Percentiles rank a stretch among this genome's conserved stretches.
These are phyloP conservation scores for Eleginops maclovinus DNA, from an alignment of 2,113 vertebrate genomes.

Conservation along the genomic window DNA sequence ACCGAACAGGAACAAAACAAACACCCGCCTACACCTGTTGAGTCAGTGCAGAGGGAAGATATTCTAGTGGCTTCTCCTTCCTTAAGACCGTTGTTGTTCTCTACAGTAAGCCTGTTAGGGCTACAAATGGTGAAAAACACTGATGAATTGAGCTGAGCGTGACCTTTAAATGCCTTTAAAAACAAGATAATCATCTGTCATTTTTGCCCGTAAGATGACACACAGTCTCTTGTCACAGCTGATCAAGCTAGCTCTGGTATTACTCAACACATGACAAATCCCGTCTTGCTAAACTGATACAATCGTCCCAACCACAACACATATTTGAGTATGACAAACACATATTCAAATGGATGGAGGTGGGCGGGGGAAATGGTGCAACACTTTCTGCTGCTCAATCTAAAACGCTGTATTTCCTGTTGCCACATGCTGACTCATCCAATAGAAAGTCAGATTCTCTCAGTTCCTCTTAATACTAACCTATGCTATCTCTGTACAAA, in stretches of 20 bases:
- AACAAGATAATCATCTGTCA: too few relatives aligned
- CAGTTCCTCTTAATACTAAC: constrained; percentile 55
- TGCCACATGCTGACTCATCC: constrained; percentile 42
- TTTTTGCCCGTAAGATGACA: too few relatives aligned
- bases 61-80: too few relatives aligned
- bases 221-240: not conserved
- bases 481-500: constrained; percentile 36
- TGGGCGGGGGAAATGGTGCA: not conserved
- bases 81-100: too few relatives aligned
- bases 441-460: constrained; percentile 45
- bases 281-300: constrained; percentile 5
- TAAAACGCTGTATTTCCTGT: constrained; percentile 30
- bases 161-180: too few relatives aligned
- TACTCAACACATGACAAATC: constrained; percentile 10
- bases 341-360: not conserved
- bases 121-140: too few relatives aligned
- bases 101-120: too few relatives aligned
- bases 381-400: constrained; percentile 38
- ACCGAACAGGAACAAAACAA: too few relatives aligned
- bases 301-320: constrained; percentile 2
- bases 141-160: too few relatives aligned
- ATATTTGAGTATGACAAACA: constrained; percentile 6
- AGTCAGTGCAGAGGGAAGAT: too few relatives aligned
- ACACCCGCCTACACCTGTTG: too few relatives aligned
- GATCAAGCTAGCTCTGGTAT: not conserved